These are phyloP conservation scores for Lycia hirtaria DNA, from an alignment of 2,888 invertebrate genomes.

Conservation along the genomic window DNA sequence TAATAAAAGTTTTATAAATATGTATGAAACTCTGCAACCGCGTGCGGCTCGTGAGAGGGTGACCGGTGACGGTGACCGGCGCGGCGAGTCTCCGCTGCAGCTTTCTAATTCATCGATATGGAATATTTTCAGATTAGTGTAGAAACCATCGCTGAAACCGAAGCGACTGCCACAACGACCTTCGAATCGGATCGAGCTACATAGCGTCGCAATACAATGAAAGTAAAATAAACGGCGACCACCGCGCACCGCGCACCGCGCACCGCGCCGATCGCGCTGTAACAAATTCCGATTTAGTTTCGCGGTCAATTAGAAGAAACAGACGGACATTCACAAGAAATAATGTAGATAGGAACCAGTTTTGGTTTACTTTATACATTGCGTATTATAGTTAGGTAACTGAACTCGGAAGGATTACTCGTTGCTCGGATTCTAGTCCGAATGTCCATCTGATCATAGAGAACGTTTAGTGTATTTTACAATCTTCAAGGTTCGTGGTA, in stretches of 20 bases:
- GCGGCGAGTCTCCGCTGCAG: constrained; percentile 40
- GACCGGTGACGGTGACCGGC: too few species aligned
- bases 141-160: constrained; percentile 39
- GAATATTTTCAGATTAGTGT: constrained; percentile 41
- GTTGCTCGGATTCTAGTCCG: too few species aligned
- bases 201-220: constrained; percentile 4
- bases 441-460: not conserved
- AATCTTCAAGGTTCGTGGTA: not conserved
- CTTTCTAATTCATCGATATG: constrained; percentile 51
- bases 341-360: too few species aligned
- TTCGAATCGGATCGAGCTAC: constrained; percentile 36
- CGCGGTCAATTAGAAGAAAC: not conserved
- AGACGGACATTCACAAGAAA: too few species aligned
- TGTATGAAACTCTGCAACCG: not conserved
- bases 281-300: constrained; percentile 1
- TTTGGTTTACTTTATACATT: too few species aligned
- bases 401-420: too few species aligned
- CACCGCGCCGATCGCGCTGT: constrained; percentile 3
- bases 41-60: constrained; percentile 11
- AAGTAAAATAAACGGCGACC: not conserved
- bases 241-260: too few species aligned
- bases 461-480: too few species aligned
- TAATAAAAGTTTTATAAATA: constrained; percentile 1
- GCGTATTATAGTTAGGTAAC: too few species aligned
- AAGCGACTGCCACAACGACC: constrained; percentile 50